Evolutionary conservation across 2,888 invertebrate genomes (phyloP), one percentile per base, ranked within the genome.

Genomic region (Eledona agricola): DNA sequence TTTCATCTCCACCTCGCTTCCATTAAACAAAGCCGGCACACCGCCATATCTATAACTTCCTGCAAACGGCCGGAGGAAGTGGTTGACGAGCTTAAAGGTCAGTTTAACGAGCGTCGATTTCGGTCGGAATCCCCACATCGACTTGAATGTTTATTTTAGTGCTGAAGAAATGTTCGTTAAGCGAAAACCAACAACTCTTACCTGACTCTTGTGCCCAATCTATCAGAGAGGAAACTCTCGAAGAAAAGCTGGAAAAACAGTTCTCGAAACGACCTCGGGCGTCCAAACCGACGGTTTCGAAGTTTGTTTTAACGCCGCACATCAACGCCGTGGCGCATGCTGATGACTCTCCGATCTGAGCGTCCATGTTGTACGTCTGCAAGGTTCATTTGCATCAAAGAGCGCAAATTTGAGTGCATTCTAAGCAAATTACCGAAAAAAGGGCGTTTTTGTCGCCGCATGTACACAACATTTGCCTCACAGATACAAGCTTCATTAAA

Each of bases 351-450:
- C 86, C 82, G 2, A 84, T 82, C 72, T 86, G 86, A 2, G 82
- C 81, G 66, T 87, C 84, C 66, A 81, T 79, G 69, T 84, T 85
- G 75, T 84, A 87, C 0, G 86, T 87, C 86, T 86, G 78, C 3
- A 74, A 63, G 45, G 55, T 50, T 31, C 32, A 53, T 53, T 49
- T 45, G 17, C 45, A 45, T 50, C 34, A 46, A n/a, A n/a, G n/a
- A 13, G 9, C n/a, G 12, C 28, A 20, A 38, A 51, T n/a, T n/a
- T n/a, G n/a, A n/a, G n/a, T n/a, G n/a, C n/a, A 19, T 19, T 19
- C 20, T 19, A 19, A 19, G n/a, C 20, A n/a, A n/a, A n/a, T n/a
- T n/a, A n/a, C n/a, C n/a, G n/a, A n/a, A n/a, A n/a, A n/a, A n/a
- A n/a, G n/a, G n/a, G n/a, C n/a, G n/a, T n/a, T n/a, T n/a, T n/a